Conservation (phyloP, 2,113 vertebrate species). For the Nematolebias whitei region DNA sequence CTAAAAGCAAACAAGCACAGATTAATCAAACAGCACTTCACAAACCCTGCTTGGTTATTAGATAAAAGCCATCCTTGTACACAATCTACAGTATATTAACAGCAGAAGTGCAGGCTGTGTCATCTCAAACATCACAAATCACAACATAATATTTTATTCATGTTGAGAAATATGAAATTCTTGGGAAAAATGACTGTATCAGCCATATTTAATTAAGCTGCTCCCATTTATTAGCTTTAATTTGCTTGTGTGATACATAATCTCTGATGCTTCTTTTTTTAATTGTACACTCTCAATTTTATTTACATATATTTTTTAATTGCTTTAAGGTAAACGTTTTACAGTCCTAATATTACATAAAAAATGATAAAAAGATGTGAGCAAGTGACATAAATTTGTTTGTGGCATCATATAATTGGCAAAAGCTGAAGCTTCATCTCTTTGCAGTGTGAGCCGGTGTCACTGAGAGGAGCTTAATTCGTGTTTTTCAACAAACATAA, state of each 20-base stretch:
- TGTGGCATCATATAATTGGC: too few relatives aligned
- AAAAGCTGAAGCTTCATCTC: not conserved
- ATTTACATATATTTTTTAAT: too few relatives aligned
- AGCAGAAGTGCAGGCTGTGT: not conserved
- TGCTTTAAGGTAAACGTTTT: not conserved
- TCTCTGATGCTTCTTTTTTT: not conserved
- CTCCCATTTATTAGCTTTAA: slow-evolving; percentile 26
- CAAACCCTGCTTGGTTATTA: slow-evolving; percentile 46
- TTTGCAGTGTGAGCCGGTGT: not conserved
- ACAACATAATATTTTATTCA: slow-evolving; percentile 65
- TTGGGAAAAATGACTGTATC: slow-evolving; percentile 52
- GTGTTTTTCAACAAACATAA: slow-evolving; percentile 36
- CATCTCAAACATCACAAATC: slow-evolving; percentile 18
- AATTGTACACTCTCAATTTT: not conserved
- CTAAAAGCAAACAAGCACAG: slow-evolving; percentile 37
- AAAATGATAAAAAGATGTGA: not conserved
- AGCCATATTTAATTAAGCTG: slow-evolving; percentile 54
- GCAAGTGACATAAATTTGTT: not conserved
- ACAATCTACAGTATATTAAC: slow-evolving; percentile 39
- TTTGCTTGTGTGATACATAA: slow-evolving; percentile 13
- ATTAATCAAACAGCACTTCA: slow-evolving; percentile 49
- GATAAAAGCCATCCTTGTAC: slow-evolving; percentile 32
- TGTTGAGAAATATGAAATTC: slow-evolving; percentile 18
- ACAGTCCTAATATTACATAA: not conserved
- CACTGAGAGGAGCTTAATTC: slow-evolving; percentile 37